Base-by-base conservation (phyloP, 1,140 invertebrate genomes). In the Drosophila pseudoobscura region DNA sequence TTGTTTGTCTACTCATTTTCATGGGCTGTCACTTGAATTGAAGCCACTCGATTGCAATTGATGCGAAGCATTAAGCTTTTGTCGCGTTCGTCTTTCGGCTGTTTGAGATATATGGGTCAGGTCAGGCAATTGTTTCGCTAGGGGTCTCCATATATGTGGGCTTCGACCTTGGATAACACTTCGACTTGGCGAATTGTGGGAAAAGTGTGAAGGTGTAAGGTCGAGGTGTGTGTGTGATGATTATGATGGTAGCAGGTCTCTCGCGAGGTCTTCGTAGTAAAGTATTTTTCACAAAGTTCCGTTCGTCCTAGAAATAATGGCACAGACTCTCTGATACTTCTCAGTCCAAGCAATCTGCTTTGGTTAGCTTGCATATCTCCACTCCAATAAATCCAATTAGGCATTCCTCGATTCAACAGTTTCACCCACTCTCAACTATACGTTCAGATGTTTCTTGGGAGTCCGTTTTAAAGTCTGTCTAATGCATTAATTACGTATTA, bases 1-100 rank as follows among this genome's bases (percentile, higher is more conserved):
- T 74, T 85, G 74, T 87, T 85, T 87, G 68, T 80, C 82, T 56
- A 77, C 80, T 85, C 64, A 56, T 84, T 80, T 85, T 79, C 82
- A 85, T 75, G 80, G 80, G 74, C 82, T 85, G 80, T 85, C 80
- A 85, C 77, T 85, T 78, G 60, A 85, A 64, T 60, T 70, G 80
- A 69, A 75, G 73, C 72, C 56, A 56, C 71, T 85, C 73, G 57
- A 80, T 72, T 85, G 74, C 82, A 80, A 85, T 87, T 64, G 77
- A 85, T 66, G 80, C 77, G 43, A 52, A 56, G 47, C 76, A 65
- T 72, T 73, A 73, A 73, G 70, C 69, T 35, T 55, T 73, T 73
- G 70, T 73, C 70, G 69, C 70, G 46, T 69, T 31, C 51, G 20
- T n/a, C 17, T 13, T 3, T 26, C 24, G 24, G 4, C 24, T 46